These are phyloP conservation scores for Chelon labrosus DNA, from an alignment of 2,797 vertebrate species.

Conservation along the genomic window DNA sequence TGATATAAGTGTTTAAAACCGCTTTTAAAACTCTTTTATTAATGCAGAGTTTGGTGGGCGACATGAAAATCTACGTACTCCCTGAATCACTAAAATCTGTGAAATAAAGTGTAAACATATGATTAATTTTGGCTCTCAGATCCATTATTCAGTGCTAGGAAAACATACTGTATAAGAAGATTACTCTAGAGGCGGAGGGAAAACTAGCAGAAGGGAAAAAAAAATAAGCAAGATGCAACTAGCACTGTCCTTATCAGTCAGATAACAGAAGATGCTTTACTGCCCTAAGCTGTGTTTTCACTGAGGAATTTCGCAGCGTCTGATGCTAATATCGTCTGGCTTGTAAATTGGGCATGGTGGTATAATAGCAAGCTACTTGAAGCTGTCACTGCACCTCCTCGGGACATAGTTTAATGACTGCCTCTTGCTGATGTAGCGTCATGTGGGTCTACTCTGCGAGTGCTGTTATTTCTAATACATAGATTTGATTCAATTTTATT, in stretches of 20 bases:
- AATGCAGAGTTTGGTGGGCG: slow-evolving; percentile 21
- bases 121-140: slow-evolving; percentile 42
- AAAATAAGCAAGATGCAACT: slow-evolving; percentile 41
- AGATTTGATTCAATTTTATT: slow-evolving; percentile 39
- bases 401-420: slow-evolving; percentile 76
- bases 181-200: slow-evolving; percentile 53
- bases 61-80: slow-evolving; percentile 45
- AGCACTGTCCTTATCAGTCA: slow-evolving; percentile 63
- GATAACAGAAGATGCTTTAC: slow-evolving; percentile 71
- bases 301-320: slow-evolving; percentile 63
- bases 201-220: slow-evolving; percentile 32
- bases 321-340: slow-evolving; percentile 75
- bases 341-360: slow-evolving; percentile 71
- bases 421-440: slow-evolving; percentile 60
- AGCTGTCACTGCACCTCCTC: slow-evolving; percentile 72
- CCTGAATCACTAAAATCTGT: slow-evolving; percentile 46
- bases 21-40: slow-evolving; percentile 17
- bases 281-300: slow-evolving; percentile 73
- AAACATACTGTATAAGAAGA: slow-evolving; percentile 63
- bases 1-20: slow-evolving; percentile 18
- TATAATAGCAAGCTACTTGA: slow-evolving; percentile 70
- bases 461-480: slow-evolving; percentile 44
- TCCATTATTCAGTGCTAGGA: slow-evolving; percentile 43
- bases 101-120: slow-evolving; percentile 43
- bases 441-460: slow-evolving; percentile 52